Base-by-base conservation (phyloP, 2,888 invertebrate species). In the Argyresthia goedartella region DNA sequence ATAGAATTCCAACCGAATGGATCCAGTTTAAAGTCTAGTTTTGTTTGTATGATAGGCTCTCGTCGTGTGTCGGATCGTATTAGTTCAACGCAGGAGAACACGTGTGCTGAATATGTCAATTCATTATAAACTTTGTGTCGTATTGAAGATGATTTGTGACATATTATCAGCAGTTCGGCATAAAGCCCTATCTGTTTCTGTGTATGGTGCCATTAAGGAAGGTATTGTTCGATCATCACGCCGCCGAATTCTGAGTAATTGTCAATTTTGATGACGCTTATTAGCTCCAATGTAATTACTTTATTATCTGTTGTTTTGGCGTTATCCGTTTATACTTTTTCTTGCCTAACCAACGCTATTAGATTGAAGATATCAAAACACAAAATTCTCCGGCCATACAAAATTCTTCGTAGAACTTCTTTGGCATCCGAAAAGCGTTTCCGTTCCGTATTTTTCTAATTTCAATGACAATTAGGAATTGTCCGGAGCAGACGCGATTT, bases 61-160 rank as follows among this genome's bases (percentile, higher is more conserved):
- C 25, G 50, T 50, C 50, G 43, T 43, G 25, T 50, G 50, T 44
- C 48, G 46, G 47, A 10, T 13, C 44, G 49, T 47, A 44, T 54
- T 52, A 52, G 48, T 50, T 42, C 11, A 47, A 34, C 45, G 47
- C 42, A 47, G 34, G 39, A 35, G 44, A 70, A 66, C 85, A 84
- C 81, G 81, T 85, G 85, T 80, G 73, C 66, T 67, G 84, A 84
- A 85, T 85, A 81, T 78, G 81, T 84, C 85, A 85, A 84, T 85
- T 82, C 81, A 84, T 85, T 84, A 85, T 74, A 81, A 84, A 85
- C 80, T 85, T 85, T 77, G 79, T 80, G 77, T 73, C 68, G 65
- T 69, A 54, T 50, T 67, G 71, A 67, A 72, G 81, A 85, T 82
- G 84, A 84, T 85, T 84, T 82, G 84, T 84, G 84, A 82, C 84